Percentiles rank a stretch among this genome's conserved stretches.
Evolutionary conservation across 2,888 invertebrate species (phyloP).

Genomic region (Embidobia sp.): DNA sequence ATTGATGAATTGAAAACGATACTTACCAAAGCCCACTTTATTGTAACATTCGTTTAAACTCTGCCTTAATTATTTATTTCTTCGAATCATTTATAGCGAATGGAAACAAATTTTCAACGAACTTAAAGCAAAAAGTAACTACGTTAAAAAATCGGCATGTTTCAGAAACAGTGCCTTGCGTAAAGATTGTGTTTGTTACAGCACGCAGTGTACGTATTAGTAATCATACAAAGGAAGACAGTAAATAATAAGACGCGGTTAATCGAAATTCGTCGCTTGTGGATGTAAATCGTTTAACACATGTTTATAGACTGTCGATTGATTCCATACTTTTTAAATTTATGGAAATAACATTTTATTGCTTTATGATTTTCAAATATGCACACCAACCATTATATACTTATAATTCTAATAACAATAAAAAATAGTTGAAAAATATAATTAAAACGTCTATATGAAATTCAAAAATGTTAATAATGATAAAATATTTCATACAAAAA

Average conservation of each 20-base stretch:
- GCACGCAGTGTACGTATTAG: slow-evolving; percentile 40
- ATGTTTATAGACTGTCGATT: too few relatives aligned
- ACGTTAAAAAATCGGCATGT: slow-evolving; percentile 13
- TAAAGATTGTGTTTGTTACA: slow-evolving; percentile 26
- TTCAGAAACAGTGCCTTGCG: slow-evolving; percentile 11
- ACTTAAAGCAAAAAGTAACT: too few relatives aligned
- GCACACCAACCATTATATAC: too few relatives aligned
- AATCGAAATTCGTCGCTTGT: slow-evolving; percentile 46
- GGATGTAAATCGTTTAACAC: not conserved
- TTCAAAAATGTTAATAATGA: too few relatives aligned
- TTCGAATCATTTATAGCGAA: not conserved
- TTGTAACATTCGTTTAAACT: slow-evolving; percentile 9
- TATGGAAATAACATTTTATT: too few relatives aligned
- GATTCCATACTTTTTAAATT: too few relatives aligned
- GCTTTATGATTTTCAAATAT: too few relatives aligned
- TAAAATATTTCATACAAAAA: too few relatives aligned
- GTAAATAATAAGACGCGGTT: slow-evolving; percentile 40
- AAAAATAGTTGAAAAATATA: too few relatives aligned
- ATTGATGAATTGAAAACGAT: slow-evolving; percentile 19
- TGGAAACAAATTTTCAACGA: not conserved
- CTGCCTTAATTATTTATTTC: too few relatives aligned
- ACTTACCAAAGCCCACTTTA: slow-evolving; percentile 13
- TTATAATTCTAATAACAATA: too few relatives aligned
- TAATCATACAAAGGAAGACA: slow-evolving; percentile 60
- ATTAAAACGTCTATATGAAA: too few relatives aligned